These are phyloP conservation scores for Columba janthina DNA, from an alignment of 2,113 vertebrate species.

Conservation along the genomic window DNA sequence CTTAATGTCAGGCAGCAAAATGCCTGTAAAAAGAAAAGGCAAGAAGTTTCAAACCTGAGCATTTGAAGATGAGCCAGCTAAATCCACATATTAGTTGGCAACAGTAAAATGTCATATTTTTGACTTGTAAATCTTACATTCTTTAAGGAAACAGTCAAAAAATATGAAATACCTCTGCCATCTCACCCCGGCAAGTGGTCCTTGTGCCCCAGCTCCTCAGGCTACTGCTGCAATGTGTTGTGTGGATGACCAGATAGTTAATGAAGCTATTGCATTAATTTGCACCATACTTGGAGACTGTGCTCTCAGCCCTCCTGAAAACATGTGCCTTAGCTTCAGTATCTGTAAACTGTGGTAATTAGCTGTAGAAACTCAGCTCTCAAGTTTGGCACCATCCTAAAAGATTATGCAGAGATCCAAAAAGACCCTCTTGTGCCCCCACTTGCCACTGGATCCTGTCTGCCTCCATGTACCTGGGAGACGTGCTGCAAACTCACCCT, in stretches of 20 bases:
- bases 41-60: neutral
- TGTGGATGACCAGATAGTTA: neutral
- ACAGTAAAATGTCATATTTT: neutral
- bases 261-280: neutral
- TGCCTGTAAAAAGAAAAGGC: neutral
- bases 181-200: neutral
- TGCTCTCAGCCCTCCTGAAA: neutral
- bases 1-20: neutral
- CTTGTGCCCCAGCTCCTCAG: neutral
- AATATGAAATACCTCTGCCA: neutral
- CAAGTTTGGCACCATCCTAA: neutral
- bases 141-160: neutral
- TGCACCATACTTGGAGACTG: neutral
- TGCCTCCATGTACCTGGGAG: neutral
- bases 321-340: neutral
- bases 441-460: neutral
- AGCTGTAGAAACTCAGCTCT: neutral
- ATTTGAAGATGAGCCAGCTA: neutral
- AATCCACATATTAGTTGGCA: neutral
- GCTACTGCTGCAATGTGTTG: neutral
- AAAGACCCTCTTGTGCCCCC: neutral
- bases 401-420: neutral
- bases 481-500: rapidly evolving
- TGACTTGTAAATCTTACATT: neutral
- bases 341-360: neutral